Percentiles rank a stretch among this genome's conserved stretches.
Evolutionary conservation across 2,113 vertebrate species (phyloP).

Genomic region (Arenaria interpres): DNA sequence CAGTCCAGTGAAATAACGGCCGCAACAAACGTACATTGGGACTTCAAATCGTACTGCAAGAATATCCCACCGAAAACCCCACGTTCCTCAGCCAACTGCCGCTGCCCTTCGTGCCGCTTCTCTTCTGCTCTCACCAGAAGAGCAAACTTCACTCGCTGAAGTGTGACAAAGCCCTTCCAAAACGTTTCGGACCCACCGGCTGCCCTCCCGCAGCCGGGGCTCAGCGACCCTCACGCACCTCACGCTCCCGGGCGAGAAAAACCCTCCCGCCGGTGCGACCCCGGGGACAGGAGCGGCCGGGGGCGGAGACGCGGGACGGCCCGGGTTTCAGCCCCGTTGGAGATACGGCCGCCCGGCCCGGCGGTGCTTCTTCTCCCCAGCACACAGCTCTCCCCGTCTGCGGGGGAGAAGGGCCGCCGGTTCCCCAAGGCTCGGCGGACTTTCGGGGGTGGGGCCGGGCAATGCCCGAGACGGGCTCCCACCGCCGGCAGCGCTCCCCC

Average conservation of each 20-base stretch:
- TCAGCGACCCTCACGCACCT: not conserved
- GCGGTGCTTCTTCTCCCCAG: not conserved
- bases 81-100: not conserved
- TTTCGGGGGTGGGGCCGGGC: not conserved
- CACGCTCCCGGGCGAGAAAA: not conserved
- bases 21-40: not conserved
- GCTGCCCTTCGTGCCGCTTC: not conserved
- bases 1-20: not conserved
- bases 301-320: too few relatives aligned
- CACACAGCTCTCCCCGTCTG: not conserved
- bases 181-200: not conserved
- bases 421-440: not conserved
- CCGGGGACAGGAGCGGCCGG: not conserved
- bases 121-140: not conserved
- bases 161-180: not conserved
- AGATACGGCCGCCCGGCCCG: not conserved
- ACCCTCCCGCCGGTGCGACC: not conserved
- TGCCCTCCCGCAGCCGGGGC: not conserved
- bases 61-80: not conserved
- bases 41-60: fast-evolving
- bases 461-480: not conserved
- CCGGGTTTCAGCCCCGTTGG: not conserved
- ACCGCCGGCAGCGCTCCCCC: not conserved
- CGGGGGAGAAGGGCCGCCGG: not conserved
- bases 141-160: conserved; percentile 26